A percentile compares a stretch with the other conserved stretches of the same genome.
phyloP scores from a whole-genome alignment of 2,888 invertebrate genomes.

The Drosophila emarginata region DNA sequence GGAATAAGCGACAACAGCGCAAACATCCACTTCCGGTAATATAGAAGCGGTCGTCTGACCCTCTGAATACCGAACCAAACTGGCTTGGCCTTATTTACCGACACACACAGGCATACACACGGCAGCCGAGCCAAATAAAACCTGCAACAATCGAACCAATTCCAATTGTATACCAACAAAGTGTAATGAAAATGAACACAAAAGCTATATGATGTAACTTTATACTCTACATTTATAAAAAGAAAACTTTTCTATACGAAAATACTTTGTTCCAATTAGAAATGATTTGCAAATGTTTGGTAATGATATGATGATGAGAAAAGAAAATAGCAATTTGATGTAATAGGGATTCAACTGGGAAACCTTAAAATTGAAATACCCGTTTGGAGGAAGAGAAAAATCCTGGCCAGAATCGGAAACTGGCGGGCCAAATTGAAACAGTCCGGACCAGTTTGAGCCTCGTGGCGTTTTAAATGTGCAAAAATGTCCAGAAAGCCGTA shows the following conservation, averaged over 20 bases:
- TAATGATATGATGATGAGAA: not conserved
- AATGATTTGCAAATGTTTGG: not conserved
- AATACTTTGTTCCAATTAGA: not conserved
- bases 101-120: not conserved
- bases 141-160: constrained; percentile 35
- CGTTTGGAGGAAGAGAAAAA: not conserved
- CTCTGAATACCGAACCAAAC: constrained; percentile 9
- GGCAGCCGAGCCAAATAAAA: not conserved
- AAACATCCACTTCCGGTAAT: constrained; percentile 26
- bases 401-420: constrained; percentile 42
- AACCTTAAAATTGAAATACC: not conserved
- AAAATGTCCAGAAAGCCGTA: constrained; percentile 50
- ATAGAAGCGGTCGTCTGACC: constrained; percentile 12
- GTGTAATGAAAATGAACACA: constrained; percentile 7
- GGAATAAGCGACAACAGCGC: constrained; percentile 25
- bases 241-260: not conserved
- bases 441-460: constrained; percentile 36
- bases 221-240: not conserved
- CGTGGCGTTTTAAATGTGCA: constrained; percentile 56
- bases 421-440: constrained; percentile 63
- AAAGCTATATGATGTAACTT: not conserved
- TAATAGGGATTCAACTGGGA: not conserved
- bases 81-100: constrained; percentile 33
- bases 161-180: constrained; percentile 27
- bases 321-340: not conserved